Base-by-base conservation (phyloP, 2,797 vertebrate genomes). In the Leptoclinus maculatus region DNA sequence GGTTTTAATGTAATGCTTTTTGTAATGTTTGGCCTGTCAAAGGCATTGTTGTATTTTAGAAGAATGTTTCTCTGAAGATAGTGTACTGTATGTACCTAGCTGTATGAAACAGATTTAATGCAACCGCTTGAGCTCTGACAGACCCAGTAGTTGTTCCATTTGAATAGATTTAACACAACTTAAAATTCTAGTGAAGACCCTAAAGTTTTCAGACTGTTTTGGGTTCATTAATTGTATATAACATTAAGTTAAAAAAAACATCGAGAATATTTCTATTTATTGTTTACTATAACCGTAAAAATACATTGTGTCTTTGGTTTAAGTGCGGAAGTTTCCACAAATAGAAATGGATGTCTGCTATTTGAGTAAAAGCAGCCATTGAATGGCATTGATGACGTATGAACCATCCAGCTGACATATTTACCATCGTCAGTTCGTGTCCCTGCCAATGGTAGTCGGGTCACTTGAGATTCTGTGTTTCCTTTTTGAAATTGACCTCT, bases 401-500 rank as follows among this genome's bases (percentile, higher is more conserved):
- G 25, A 27, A 79, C 39, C 23, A 65, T 69, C 63, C 43, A 17
- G 25, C 69, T 78, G 45, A 66, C 49, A 68, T 60, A 57, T 76
- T 66, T 81, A 34, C 34, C 12, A 13, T 41, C 71, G 53, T 32
- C 54, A 73, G 47, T 75, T 70, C 65, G 75, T 62, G 32, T 43
- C n/a, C 29, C 32, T 66, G 56, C 82, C 81, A 80, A 1, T 39
- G 51, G 32, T 69, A 47, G 25, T 76, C 59, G 36, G 27, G 16
- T 86, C 39, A 69, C 76, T 32, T 71, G 41, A 83, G 62, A 80
- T 76, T 73, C 66, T 74, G 62, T 80, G 39, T 92, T 85, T 86
- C 69, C 63, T 80, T 92, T 92, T 88, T 85, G 43, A 83, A 83
- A 90, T 83, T 75, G 63, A 83, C 73, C 75, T 86, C 74, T 53